phyloP scores from a whole-genome alignment of 2,113 vertebrate genomes.

The Callipepla californica region DNA sequence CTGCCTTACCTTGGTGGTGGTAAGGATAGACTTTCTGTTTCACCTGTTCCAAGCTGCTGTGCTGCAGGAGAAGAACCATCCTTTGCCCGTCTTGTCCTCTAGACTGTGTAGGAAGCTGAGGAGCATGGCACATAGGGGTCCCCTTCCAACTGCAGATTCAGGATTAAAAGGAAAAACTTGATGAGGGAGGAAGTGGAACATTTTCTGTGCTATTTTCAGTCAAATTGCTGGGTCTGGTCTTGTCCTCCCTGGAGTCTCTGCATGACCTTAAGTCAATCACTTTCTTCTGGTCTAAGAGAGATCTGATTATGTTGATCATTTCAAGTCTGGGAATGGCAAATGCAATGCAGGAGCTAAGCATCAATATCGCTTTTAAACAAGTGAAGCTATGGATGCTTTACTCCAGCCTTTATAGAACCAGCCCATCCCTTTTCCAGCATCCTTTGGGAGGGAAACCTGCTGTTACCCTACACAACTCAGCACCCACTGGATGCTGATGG shows the following conservation, averaged over 20 bases:
- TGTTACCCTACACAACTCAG: fast-evolving
- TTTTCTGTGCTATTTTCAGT: not conserved
- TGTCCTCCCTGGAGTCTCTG: not conserved
- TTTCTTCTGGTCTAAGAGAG: not conserved
- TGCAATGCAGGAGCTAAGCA: not conserved
- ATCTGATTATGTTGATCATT: not conserved
- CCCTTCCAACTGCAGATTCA: not conserved
- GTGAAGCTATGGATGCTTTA: not conserved
- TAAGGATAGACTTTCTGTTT: not conserved
- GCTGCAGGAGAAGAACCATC: not conserved
- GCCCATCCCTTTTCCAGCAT: not conserved
- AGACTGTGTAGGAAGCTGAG: not conserved
- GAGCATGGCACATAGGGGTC: not conserved
- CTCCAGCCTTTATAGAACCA: not conserved
- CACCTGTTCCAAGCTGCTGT: not conserved
- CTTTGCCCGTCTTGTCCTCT: not conserved
- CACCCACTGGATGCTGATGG: fast-evolving
- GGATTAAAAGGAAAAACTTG: not conserved
- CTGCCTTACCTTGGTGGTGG: not conserved
- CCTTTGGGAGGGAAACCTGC: not conserved
- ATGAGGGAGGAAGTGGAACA: not conserved
- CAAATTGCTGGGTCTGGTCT: not conserved
- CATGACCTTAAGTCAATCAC: not conserved
- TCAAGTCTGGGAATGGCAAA: not conserved
- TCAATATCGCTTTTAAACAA: not conserved